Base-by-base conservation (phyloP, 2,797 vertebrate species). In the Valencia hispanica region DNA sequence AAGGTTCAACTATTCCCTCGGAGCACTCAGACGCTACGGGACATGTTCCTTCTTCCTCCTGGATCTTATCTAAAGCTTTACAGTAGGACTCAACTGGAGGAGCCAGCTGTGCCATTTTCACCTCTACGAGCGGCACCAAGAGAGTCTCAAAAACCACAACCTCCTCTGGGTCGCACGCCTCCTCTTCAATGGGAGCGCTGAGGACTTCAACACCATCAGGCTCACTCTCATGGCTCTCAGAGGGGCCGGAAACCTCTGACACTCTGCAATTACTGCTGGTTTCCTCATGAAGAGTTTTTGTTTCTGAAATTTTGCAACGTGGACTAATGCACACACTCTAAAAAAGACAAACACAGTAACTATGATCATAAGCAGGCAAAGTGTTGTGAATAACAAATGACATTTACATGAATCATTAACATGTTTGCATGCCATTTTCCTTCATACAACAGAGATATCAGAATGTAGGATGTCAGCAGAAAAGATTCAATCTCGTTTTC, bases 251-350 rank as follows among this genome's bases (percentile, higher is more conserved):
- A 41, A 9, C 0, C 59, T 47, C 77, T 36, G 90, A 86, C 65
- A 83, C 75, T 63, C 81, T 87, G 84, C 79, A 63, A 88, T 9
- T 78, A 85, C 77, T 70, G 85, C 83, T 50, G 83, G 90, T 73
- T 82, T 91, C 93, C 79, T 85, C 71, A 1, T 70, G 87, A 66
- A 78, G 61, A 51, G 86, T 8, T 69, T 88, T 88, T 86, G 83
- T 77, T 74, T 89, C 80, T 83, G 89, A 89, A 79, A 80, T 83
- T 77, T 74, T 86, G 87, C 87, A 82, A 71, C 78, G 63, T 48
- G 72, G 80, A 81, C 87, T 92, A 91, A 88, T 55, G 84, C 85
- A 88, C 79, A 84, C 68, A 43, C 76, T 91, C 94, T 95, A 94
- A 87, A 93, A 86, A 84, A 89, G 77, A 89, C 82, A 91, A 91